Base-by-base conservation (phyloP, 2,888 invertebrate genomes). In the Lathronympha strigana region DNA sequence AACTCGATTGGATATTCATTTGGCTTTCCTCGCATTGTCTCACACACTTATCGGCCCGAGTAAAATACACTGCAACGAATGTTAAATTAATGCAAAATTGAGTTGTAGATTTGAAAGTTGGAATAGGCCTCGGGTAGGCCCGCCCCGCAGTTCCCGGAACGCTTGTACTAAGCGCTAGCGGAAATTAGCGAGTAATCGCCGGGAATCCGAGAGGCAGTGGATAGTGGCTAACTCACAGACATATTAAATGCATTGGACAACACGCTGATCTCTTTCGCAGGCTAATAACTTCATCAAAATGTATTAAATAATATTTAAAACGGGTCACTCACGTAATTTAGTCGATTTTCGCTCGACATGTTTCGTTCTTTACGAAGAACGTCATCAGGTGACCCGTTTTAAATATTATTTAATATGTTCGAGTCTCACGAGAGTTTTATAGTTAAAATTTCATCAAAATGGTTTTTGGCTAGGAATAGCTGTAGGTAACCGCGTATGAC, bases 161-260 rank as follows among this genome's bases (percentile, higher is more conserved):
- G 53, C 47, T 60, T 58, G 54, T 9, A 36, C 25, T 50, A 54
- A 66, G 58, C 62, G 66, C 19, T 58, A 21, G 13, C 66, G 67
- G 68, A 68, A 68, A 68, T 68, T 68, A 63, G 49, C 54, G 54
- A 33, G 50, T 66, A 61, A 66, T 58, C 66, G 66, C 28, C 13
- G 45, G 28, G 60, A 54, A 31, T 60, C 62, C 68, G 47, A 58
- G 23, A 55, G 55, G 43, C 64, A 49, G 21, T 36, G 53, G 53
- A 47, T 36, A 47, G 23, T n/a, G n/a, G 23, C 23, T 23, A 47
- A 38, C n/a, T n/a, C 2, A 13, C n/a, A 2, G n/a, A 23, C n/a
- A 23, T 47, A 23, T 13, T 23, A 4, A 17, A 4, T 13, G 1
- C 36, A 36, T 13, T 9, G 9, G 40, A 40, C n/a, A 8, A 40